Evolutionary conservation across 37 sponge, comb jelly and placozoan species (phyloP).

Genomic region (Mnemiopsis leidyi): DNA sequence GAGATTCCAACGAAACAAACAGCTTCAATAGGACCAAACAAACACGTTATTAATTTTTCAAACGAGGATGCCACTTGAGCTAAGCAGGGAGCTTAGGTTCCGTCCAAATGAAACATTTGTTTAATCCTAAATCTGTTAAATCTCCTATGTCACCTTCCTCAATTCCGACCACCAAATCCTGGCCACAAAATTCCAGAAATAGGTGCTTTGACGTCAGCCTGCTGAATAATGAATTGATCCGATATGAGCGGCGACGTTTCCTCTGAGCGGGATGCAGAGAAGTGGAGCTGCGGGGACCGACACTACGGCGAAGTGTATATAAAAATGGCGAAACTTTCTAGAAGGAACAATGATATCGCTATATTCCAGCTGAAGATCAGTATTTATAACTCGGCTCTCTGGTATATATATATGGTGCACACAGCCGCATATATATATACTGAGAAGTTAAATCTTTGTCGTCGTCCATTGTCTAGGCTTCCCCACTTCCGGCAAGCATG

Average conservation of each 20-base stretch:
- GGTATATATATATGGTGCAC: too few species aligned
- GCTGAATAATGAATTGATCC: not conserved
- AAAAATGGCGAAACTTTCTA: not conserved
- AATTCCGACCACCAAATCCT: not conserved
- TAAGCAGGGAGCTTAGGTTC: not conserved
- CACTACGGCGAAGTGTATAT: too few species aligned
- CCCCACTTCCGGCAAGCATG: not conserved
- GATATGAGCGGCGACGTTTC: too few species aligned
- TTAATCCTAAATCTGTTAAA: not conserved
- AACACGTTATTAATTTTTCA: not conserved
- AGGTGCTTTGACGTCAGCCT: not conserved
- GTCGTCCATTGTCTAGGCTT: not conserved
- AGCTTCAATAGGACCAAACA: not conserved
- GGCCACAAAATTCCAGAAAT: not conserved
- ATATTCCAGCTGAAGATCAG: too few species aligned
- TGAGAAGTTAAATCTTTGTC: not conserved
- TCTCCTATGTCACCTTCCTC: too few species aligned
- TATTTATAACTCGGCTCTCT: too few species aligned
- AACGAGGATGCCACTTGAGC: not conserved
- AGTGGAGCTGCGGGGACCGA: not conserved
- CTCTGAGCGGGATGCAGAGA: too few species aligned
- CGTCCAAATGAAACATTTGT: not conserved
- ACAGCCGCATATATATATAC: not conserved
- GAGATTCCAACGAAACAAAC: not conserved
- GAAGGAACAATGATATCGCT: not conserved